A percentile compares a stretch with the other conserved stretches of the same genome.
Evolutionary conservation across 2,113 vertebrate genomes (phyloP).

Genomic region (Chaetodon trifascialis): DNA sequence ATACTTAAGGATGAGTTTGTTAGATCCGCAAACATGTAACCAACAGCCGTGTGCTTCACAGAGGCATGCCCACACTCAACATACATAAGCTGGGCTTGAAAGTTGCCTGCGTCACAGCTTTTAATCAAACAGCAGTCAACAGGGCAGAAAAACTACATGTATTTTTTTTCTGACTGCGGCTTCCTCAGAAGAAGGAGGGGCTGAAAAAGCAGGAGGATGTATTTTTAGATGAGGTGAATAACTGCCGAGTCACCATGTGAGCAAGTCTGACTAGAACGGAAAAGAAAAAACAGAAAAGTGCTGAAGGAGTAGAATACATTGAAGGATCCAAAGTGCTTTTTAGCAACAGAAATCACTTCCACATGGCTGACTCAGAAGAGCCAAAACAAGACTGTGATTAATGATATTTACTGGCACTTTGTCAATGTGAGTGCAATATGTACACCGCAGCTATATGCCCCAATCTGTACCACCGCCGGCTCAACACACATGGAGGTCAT

Average conservation of each 20-base stretch:
- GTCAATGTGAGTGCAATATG: conserved; percentile 52
- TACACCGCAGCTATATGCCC: conserved; percentile 38
- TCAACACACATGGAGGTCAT: conserved; percentile 61
- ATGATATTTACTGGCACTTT: conserved; percentile 73
- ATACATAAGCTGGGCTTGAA: background rate
- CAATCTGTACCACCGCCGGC: conserved; percentile 27
- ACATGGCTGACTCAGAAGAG: conserved; percentile 72
- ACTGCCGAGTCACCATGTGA: conserved; percentile 70
- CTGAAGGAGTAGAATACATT: conserved; percentile 41
- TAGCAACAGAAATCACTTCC: conserved; percentile 77
- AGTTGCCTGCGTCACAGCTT: background rate
- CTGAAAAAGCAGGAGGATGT: conserved; percentile 18
- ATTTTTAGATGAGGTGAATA: conserved; percentile 79
- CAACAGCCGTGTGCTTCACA: conserved; percentile 8
- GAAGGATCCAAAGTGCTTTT: conserved; percentile 46
- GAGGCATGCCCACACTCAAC: background rate
- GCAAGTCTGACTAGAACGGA: conserved; percentile 56
- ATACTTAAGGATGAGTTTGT: conserved; percentile 24
- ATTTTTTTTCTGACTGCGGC: conserved; percentile 28
- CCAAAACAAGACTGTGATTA: conserved; percentile 69
- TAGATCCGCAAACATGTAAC: conserved; percentile 8
- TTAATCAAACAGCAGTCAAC: conserved; percentile 18
- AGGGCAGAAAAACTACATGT: conserved; percentile 11
- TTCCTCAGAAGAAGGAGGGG: conserved; percentile 56
- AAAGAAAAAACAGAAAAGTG: conserved; percentile 54